phyloP scores from a whole-genome alignment of 2,113 vertebrate genomes.

The Xiphophorus hellerii region DNA sequence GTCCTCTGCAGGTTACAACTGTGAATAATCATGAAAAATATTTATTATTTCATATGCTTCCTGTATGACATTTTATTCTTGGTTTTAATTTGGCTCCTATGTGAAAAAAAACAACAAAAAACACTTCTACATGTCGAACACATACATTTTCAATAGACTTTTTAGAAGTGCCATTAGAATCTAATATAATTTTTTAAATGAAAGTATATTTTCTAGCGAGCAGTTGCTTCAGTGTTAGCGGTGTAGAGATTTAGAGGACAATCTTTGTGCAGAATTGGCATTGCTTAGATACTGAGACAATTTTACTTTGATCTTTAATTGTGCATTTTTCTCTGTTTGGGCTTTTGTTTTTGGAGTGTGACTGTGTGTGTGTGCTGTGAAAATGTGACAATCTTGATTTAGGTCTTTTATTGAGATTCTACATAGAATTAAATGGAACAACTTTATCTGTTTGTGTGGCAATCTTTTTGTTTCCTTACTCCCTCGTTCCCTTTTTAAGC shows the following conservation, averaged over 20 bases:
- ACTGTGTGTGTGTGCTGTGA: conserved; percentile 80
- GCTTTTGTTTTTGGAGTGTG: conserved; percentile 66
- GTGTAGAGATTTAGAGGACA: conserved; percentile 83
- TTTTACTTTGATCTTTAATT: conserved; percentile 74
- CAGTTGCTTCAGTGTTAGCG: conserved; percentile 80
- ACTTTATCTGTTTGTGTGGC: conserved; percentile 72
- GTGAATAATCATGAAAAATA: conserved; percentile 85
- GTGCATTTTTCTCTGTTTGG: conserved; percentile 67
- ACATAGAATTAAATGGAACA: conserved; percentile 83
- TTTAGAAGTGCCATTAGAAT: conserved; percentile 88
- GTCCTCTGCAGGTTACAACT: conserved; percentile 82
- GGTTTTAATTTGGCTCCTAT: conserved; percentile 72
- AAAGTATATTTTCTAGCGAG: conserved; percentile 85
- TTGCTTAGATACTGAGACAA: conserved; percentile 76
- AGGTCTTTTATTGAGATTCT: conserved; percentile 80
- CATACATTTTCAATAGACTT: conserved; percentile 81
- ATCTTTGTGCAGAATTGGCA: conserved; percentile 81
- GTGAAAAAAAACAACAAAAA: conserved; percentile 55
- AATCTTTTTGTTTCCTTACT: conserved; percentile 48
- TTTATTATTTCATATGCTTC: conserved; percentile 83
- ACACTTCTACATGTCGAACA: conserved; percentile 73
- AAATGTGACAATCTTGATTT: conserved; percentile 87
- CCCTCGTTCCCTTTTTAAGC: neutral
- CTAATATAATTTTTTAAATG: conserved; percentile 85
- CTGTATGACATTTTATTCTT: conserved; percentile 77